Evolutionary conservation across 1,140 invertebrate genomes (phyloP).

Genomic region (Leptinotarsa lineolata): DNA sequence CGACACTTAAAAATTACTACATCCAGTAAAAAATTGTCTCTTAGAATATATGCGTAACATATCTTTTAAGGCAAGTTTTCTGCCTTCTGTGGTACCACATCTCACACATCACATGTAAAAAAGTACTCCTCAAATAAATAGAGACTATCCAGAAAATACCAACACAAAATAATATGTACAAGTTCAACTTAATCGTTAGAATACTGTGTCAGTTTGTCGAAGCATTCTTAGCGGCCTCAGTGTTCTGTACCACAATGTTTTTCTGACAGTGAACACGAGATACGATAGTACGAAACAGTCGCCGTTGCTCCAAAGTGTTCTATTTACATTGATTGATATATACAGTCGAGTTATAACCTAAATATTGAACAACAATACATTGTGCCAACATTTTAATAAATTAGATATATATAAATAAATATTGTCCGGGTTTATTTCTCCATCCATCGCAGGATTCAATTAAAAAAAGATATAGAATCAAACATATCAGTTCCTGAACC

Average conservation of each 20-base stretch:
- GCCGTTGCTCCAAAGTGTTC: conserved; percentile 21
- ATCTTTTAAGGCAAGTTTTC: conserved; percentile 26
- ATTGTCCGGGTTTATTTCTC: not conserved
- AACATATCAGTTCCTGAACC: no score
- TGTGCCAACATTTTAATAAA: conserved; percentile 28
- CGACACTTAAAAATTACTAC: conserved; percentile 36
- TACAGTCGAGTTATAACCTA: conserved; percentile 14
- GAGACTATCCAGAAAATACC: conserved; percentile 26
- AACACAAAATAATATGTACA: conserved; percentile 30
- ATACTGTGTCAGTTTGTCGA: conserved; percentile 22
- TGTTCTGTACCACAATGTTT: conserved; percentile 29
- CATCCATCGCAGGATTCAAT: not conserved
- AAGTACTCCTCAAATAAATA: conserved; percentile 23
- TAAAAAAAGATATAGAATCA: not conserved
- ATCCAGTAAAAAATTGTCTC: conserved; percentile 37
- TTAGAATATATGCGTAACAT: conserved; percentile 27
- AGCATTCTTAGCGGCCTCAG: not conserved
- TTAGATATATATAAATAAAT: conserved; percentile 19
- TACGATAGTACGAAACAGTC: conserved; percentile 39
- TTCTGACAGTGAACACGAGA: not conserved
- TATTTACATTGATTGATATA: conserved; percentile 27
- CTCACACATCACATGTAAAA: conserved; percentile 33
- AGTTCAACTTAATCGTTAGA: conserved; percentile 24
- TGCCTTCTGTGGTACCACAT: conserved; percentile 15
- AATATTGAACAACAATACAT: conserved; percentile 25